Evolutionary conservation across 92 coral and sea anemone genomes (phyloP), one percentile per base, ranked within the genome.

Genomic region (Phenganax subtilis): DNA sequence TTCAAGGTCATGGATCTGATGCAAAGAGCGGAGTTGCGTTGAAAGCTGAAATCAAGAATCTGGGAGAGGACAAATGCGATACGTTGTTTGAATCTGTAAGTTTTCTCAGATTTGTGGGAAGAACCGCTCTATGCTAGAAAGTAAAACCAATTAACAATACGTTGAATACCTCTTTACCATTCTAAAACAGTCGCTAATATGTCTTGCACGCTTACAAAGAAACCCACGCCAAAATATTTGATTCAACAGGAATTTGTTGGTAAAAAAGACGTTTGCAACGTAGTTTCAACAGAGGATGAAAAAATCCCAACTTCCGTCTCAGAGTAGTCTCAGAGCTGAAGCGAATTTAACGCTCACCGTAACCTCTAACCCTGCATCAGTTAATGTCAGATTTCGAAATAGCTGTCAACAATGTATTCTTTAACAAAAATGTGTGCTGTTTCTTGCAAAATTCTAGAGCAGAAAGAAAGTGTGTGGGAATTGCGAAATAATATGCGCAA

Each of bases 61-160:
- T 75, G 12, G 80, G 80, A 75, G 80, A 59, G 64, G 31, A 54
- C 30, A 54, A 75, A 55, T 75, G 80, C 57, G 80, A 75, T 51
- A 51, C 80, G 16, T 55, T 75, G 57, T 55, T 75, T 75, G 16
- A 75, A 30, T 54, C 80, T 12, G 80, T 75, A 55, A 75, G 80
- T 20, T 17, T 64, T 61, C 15, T 61, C 0, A 68, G 70, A 17
- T 64, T 8, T 64, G 27, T 20, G 0, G 2, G 14, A 61, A 12
- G n/a, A 7, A 28, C 15, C 8, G 30, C 68, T 2, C 20, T 2
- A 37, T 37, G 47, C 47, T 1, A 37, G 47, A 37, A 37, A 37
- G 47, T 37, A 5, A 37, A 37, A 37, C 47, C 47, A 37, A 37
- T 37, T 37, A 37, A 5, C 27, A 28, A 0, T 2, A 20, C 27